Percentiles rank a stretch among this genome's conserved stretches.
phyloP scores from a whole-genome alignment of 2,113 vertebrate genomes.

The Empidonax traillii region DNA sequence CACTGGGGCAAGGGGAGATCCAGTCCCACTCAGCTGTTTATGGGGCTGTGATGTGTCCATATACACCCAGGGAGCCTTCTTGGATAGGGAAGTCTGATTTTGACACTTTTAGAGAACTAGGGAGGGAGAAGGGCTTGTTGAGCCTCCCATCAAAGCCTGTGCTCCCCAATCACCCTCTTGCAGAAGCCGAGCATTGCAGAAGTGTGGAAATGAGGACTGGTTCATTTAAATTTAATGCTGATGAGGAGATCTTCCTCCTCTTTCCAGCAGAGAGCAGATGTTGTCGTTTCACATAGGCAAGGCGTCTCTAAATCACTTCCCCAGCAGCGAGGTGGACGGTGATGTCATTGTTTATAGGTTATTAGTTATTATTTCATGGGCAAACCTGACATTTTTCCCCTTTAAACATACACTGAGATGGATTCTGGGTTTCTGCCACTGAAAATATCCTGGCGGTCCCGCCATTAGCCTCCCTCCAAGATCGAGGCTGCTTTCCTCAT shows the following conservation, averaged over 20 bases:
- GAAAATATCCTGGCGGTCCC: not conserved
- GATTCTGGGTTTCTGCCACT: not conserved
- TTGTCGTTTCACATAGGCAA: not conserved
- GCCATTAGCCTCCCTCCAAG: not conserved
- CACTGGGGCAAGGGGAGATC: not conserved
- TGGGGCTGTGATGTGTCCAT: fast-evolving
- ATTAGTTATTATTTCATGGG: conserved; percentile 33
- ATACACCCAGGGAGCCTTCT: fast-evolving
- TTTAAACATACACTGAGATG: not conserved
- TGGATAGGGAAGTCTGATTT: not conserved
- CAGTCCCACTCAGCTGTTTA: fast-evolving
- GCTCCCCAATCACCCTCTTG: conserved; percentile 27
- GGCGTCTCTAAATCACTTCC: conserved; percentile 57
- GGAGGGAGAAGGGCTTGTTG: not conserved
- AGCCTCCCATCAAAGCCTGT: not conserved
- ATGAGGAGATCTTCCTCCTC: conserved; percentile 69
- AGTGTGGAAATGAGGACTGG: conserved; percentile 59
- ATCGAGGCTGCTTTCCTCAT: not conserved
- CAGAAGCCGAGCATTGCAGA: conserved; percentile 16
- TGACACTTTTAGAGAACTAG: not conserved
- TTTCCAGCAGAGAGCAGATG: conserved; percentile 72
- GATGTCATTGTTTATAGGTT: conserved; percentile 56
- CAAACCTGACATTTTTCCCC: conserved; percentile 44
- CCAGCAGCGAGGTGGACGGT: not conserved
- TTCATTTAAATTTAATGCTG: conserved; percentile 75